Base-by-base conservation (phyloP, 2,888 invertebrate genomes). In the Pyrgus malvae region DNA sequence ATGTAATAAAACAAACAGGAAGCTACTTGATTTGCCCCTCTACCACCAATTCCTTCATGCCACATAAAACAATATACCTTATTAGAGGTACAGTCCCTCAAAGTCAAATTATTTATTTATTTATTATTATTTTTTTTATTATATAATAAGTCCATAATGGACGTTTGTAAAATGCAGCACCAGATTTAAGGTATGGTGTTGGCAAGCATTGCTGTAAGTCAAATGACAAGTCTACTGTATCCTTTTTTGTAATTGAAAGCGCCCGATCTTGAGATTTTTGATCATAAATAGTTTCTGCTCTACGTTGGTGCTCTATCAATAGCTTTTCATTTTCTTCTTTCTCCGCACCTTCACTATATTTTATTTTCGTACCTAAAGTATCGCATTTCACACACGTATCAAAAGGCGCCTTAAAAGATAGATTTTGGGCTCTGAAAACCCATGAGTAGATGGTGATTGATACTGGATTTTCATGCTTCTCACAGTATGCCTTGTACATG, bases 11-110 rank as follows among this genome's bases (percentile, higher is more conserved):
- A 42, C 6, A 42, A 21, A 25, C 42, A 42, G 21, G 42, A 25
- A 12, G 27, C 25, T 21, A 42, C 14, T 42, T 27, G 42, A 25
- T 42, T 42, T 8, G 42, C 42, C 23, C 42, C 42, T 42, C 42
- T 7, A 25, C 7, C 42, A 25, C 12, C 11, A 12, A 42, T 42
- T 12, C 25, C 14, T 19, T 83, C 88, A 16, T 62, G 51, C 9
- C 42, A 50, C 19, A 42, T 25, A 25, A 12, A 29, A 9, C 29
- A 29, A 29, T 29, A 9, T 8, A 9, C 29, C 9, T 29, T 29
- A 29, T 29, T 29, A 29, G 2, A 2, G 2, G n/a, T 9, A 29
- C 29, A 29, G n/a, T 29, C 29, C 5, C n/a, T 4, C 2, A 29
- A 3, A 7, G 29, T 29, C 2, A 29, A 9, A 29, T 29, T 29